Evolutionary conservation across 2,888 invertebrate genomes (phyloP), one percentile per base, ranked within the genome.

Genomic region (Leptodirus hochenwartii): DNA sequence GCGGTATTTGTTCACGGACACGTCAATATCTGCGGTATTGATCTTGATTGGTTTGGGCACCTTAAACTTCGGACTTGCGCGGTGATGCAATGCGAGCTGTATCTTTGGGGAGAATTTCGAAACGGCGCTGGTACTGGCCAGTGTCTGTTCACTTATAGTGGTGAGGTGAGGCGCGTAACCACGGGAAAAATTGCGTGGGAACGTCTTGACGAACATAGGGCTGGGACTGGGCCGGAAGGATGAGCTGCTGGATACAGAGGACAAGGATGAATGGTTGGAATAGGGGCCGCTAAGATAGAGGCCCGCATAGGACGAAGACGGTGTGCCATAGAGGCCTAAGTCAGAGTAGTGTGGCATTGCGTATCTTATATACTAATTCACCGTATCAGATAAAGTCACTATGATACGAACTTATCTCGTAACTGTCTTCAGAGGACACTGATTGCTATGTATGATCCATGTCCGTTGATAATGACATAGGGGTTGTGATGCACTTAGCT

Each of bases 1-100:
- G 22, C 58, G 54, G 44, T 71, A 75, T 42, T 62, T 64, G 36
- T 73, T 65, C 37, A 67, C 66, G 1, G 80, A 77, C 0, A 85
- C 82, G 50, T 85, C 84, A 39, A 85, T 85, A 47, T 82, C 80
- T 16, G 80, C 79, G 3, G 84, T 82, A 50, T 82, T 80, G 37
- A 82, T 78, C 39, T 71, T 66, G 28, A 76, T 69, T 2, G 80
- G 79, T 30, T 74, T 66, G 2, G 69, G 56, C 2, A 62, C 47
- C 32, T 52, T 53, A 37, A 61, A 59, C 37, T 57, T 54, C 15
- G 56, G 47, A 50, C 45, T 50, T 43, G 41, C 55, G 41, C 51
- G 66, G 12, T 36, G 37, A 10, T 32, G 37, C 39, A 44, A 58
- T 39, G 50, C 59, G 49, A 63, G 56, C n/a, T n/a, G n/a, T n/a